Evolutionary conservation across 1,140 invertebrate genomes (phyloP).

Genomic region (Cephus cinctus): DNA sequence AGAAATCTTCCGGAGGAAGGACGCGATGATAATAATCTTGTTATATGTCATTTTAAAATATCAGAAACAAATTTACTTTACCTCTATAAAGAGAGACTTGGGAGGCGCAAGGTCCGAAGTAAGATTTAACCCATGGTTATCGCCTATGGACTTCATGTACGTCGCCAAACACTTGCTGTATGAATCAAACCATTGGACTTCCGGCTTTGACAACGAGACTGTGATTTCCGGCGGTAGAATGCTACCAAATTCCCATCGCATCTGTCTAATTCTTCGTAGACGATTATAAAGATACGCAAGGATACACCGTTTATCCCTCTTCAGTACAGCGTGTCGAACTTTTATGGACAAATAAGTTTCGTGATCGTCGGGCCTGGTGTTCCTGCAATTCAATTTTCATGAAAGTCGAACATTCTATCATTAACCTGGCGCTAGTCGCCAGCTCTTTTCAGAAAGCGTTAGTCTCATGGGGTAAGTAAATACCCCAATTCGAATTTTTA

Average conservation of each 20-base stretch:
- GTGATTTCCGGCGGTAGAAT: slow-evolving; percentile 85
- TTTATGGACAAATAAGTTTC: slow-evolving; percentile 67
- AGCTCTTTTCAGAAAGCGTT: slow-evolving; percentile 24
- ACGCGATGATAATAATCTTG: too few species aligned
- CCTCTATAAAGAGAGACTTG: slow-evolving; percentile 89
- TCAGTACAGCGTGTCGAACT: slow-evolving; percentile 79
- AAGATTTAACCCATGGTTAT: slow-evolving; percentile 79
- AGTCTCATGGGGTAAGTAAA: slow-evolving; percentile 13
- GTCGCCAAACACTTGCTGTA: slow-evolving; percentile 85
- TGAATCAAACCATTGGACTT: slow-evolving; percentile 83
- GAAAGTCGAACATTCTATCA: slow-evolving; percentile 11
- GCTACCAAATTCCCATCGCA: slow-evolving; percentile 92
- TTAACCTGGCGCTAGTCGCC: slow-evolving; percentile 9
- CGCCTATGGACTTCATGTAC: slow-evolving; percentile 87
- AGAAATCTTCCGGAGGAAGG: too few species aligned
- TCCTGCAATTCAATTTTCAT: slow-evolving; percentile 30
- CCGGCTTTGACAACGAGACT: slow-evolving; percentile 75
- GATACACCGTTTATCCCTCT: slow-evolving; percentile 87
- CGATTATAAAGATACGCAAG: slow-evolving; percentile 87
- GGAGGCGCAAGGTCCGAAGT: slow-evolving; percentile 88
- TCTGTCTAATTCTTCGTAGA: slow-evolving; percentile 73
- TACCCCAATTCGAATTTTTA: neutral
- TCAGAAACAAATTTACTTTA: slow-evolving; percentile 33
- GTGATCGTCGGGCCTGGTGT: slow-evolving; percentile 53
- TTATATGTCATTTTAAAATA: slow-evolving; percentile 5